Conservation (phyloP, 2,888 invertebrate genomes). For the Ypsolopha scabrella region DNA sequence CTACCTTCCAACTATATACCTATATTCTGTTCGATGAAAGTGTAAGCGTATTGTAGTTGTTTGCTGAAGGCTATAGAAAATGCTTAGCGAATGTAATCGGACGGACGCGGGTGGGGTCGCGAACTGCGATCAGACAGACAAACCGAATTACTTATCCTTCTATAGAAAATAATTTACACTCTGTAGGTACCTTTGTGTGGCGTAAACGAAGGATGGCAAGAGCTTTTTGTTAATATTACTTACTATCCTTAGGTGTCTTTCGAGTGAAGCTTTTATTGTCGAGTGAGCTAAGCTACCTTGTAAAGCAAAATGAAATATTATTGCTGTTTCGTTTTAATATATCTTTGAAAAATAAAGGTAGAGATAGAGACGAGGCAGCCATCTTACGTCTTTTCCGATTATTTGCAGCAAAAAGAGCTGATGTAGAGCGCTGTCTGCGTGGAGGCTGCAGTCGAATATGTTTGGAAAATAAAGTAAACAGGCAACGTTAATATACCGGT, state of each 20-base stretch:
- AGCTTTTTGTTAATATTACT: too few species aligned
- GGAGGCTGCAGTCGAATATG: constrained; percentile 17
- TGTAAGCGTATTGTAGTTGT: constrained; percentile 11
- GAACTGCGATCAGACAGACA: neutral
- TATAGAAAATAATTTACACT: too few species aligned
- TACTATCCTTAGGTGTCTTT: too few species aligned
- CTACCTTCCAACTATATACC: too few species aligned
- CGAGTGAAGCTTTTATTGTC: too few species aligned
- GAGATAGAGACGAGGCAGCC: neutral
- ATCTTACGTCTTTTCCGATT: constrained; percentile 18
- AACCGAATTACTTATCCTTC: too few species aligned
- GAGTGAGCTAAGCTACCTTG: too few species aligned
- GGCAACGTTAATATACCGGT: constrained; percentile 22
- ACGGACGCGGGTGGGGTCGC: constrained; percentile 25
- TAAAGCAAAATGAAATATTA: neutral
- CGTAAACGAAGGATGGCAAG: too few species aligned
- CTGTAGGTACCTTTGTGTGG: too few species aligned
- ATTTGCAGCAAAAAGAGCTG: constrained; percentile 19
- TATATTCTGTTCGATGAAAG: constrained; percentile 12
- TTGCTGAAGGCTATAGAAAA: constrained; percentile 3
- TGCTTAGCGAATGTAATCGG: constrained; percentile 36
- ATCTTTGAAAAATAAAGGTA: neutral
- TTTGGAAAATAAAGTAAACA: constrained; percentile 39
- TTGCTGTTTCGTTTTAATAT: neutral
- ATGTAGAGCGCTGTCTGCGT: constrained; percentile 18